Conservation (phyloP, 1,140 invertebrate species). For the Orchestia grillus region DNA sequence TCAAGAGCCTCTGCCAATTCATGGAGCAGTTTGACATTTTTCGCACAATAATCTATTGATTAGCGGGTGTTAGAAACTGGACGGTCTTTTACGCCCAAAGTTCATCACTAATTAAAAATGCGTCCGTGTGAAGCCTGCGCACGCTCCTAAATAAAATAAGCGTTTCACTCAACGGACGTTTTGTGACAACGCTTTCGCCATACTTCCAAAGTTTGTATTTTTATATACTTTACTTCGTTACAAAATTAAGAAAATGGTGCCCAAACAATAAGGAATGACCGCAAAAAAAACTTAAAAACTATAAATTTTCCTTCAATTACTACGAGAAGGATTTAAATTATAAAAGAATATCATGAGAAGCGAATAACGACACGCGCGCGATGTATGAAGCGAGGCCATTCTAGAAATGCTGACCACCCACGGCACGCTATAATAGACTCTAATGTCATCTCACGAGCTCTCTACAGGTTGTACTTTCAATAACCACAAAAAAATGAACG, state of each 20-base stretch:
- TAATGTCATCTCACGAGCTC: background rate
- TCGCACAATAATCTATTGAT: constrained; percentile 52
- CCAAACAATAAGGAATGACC: background rate
- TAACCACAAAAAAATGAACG: background rate
- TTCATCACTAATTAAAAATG: constrained; percentile 48
- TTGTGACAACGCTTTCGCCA: background rate
- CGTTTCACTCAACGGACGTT: background rate
- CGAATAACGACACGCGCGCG: background rate
- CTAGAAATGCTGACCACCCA: background rate
- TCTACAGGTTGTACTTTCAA: background rate
- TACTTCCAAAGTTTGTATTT: background rate
- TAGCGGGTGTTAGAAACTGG: constrained; percentile 22
- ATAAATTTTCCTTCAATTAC: background rate
- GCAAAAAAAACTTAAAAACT: background rate
- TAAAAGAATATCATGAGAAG: background rate
- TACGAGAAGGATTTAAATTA: background rate
- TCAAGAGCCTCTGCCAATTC: background rate
- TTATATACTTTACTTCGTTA: background rate
- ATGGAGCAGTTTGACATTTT: constrained; percentile 52
- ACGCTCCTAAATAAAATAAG: background rate
- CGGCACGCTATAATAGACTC: background rate
- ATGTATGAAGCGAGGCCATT: background rate
- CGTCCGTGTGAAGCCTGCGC: constrained; percentile 3
- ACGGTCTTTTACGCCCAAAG: background rate
- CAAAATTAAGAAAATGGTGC: background rate